Evolutionary conservation across 2,888 invertebrate species (phyloP).

Genomic region (Drosophila merina): DNA sequence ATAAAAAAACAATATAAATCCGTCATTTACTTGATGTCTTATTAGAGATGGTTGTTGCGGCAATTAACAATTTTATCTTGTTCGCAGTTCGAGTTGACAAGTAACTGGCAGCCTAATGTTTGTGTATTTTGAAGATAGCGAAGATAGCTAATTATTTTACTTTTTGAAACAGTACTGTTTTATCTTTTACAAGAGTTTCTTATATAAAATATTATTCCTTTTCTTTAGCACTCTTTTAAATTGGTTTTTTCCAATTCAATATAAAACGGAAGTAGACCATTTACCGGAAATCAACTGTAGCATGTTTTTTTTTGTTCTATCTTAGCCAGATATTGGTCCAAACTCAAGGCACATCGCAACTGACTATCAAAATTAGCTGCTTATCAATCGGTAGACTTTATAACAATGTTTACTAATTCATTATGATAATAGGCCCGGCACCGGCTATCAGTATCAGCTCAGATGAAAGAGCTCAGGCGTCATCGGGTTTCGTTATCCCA

Average conservation of each 20-base stretch:
- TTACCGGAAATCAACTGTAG: neutral
- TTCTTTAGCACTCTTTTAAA: neutral
- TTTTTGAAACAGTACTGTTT: too few relatives aligned
- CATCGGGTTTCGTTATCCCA: conserved; percentile 39
- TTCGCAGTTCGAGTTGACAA: conserved; percentile 3
- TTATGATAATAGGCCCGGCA: conserved; percentile 37
- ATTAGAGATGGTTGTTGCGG: conserved; percentile 8
- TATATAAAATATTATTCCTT: too few relatives aligned
- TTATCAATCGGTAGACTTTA: conserved; percentile 61
- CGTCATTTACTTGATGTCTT: conserved; percentile 35
- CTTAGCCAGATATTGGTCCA: neutral
- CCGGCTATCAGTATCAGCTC: conserved; percentile 49
- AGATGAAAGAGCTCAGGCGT: conserved; percentile 40
- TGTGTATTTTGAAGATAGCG: conserved; percentile 11
- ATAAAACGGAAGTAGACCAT: neutral
- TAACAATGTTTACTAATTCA: conserved; percentile 52
- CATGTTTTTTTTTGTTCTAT: neutral
- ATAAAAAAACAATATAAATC: conserved; percentile 31
- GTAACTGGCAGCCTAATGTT: conserved; percentile 11
- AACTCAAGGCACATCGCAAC: conserved; percentile 1
- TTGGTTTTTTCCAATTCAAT: neutral
- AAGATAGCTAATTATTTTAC: neutral
- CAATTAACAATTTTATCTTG: conserved; percentile 22
- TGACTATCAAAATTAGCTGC: conserved; percentile 31
- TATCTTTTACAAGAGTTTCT: too few relatives aligned